Conservation (phyloP, 2,797 vertebrate species). For the Chelidonichthys spinosus region DNA sequence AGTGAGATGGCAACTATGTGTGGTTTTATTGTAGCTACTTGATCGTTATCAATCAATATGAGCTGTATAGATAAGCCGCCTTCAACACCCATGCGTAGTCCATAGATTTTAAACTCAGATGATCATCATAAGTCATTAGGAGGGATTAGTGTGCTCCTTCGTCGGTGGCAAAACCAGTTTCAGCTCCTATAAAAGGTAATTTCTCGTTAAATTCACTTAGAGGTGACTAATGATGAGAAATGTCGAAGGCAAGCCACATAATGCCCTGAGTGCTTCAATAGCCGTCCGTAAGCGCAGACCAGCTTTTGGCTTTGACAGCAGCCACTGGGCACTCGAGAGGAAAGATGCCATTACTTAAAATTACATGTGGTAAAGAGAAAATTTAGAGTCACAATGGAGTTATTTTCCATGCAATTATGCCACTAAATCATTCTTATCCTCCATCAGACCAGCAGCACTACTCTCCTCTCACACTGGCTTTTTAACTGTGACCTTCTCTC, state of each 20-base stretch:
- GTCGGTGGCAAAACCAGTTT: conserved; percentile 41
- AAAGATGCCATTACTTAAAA: conserved; percentile 31
- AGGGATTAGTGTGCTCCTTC: conserved; percentile 52
- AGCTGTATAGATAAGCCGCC: conserved; percentile 44
- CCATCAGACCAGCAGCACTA: conserved; percentile 4
- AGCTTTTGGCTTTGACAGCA: conserved; percentile 41
- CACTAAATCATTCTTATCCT: conserved; percentile 44
- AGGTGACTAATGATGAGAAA: conserved; percentile 58
- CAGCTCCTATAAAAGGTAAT: conserved; percentile 52
- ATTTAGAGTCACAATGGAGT: conserved; percentile 18
- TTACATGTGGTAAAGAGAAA: conserved; percentile 19
- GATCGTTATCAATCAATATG: conserved; percentile 43
- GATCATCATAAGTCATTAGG: conserved; percentile 61
- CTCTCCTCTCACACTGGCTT: conserved; percentile 40
- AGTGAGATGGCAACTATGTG: too few species aligned
- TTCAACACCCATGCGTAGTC: conserved; percentile 47
- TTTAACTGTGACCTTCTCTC: conserved; percentile 74
- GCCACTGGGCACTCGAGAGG: conserved; percentile 14
- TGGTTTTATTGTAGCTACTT: too few species aligned
- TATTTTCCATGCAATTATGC: conserved; percentile 52
- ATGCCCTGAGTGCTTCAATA: conserved; percentile 48
- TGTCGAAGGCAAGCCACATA: conserved; percentile 46
- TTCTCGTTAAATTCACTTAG: conserved; percentile 67
- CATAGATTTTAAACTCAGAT: conserved; percentile 51
- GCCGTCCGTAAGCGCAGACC: conserved; percentile 37